Conservation (phyloP, 2,888 invertebrate genomes). For the Ellobium chinense region DNA sequence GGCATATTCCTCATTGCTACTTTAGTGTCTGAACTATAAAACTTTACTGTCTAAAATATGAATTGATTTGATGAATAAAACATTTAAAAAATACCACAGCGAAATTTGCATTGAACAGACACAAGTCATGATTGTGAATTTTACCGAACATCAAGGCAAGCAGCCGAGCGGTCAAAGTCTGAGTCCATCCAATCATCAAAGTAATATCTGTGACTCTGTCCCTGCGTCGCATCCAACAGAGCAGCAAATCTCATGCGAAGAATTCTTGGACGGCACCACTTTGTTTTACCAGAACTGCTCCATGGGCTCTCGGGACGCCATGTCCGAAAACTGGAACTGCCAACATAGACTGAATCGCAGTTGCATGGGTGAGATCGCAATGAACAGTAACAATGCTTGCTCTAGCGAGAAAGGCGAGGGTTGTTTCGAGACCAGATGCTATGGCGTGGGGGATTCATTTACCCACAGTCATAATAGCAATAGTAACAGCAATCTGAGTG, state of each 20-base stretch:
- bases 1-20: no score
- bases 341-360: slow-evolving; percentile 4
- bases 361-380: slow-evolving; percentile 18
- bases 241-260: background rate
- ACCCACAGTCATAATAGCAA: background rate
- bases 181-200: background rate
- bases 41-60: no score
- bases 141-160: background rate
- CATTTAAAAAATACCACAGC: no score
- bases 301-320: background rate
- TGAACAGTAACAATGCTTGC: background rate
- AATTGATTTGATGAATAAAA: no score
- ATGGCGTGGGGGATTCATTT: background rate
- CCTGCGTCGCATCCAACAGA: background rate
- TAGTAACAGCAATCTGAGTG: background rate
- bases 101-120: no score
- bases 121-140: slow-evolving; percentile 22
- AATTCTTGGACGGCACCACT: background rate
- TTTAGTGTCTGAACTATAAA: no score
- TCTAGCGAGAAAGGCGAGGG: background rate
- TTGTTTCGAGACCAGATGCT: background rate
- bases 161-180: background rate
- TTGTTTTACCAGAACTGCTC: background rate
- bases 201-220: background rate
- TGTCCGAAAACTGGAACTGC: background rate